Percentiles rank a stretch among this genome's conserved stretches.
Conservation (phyloP, 2,797 vertebrate species). For the Alcedo quadribrachys region DNA sequence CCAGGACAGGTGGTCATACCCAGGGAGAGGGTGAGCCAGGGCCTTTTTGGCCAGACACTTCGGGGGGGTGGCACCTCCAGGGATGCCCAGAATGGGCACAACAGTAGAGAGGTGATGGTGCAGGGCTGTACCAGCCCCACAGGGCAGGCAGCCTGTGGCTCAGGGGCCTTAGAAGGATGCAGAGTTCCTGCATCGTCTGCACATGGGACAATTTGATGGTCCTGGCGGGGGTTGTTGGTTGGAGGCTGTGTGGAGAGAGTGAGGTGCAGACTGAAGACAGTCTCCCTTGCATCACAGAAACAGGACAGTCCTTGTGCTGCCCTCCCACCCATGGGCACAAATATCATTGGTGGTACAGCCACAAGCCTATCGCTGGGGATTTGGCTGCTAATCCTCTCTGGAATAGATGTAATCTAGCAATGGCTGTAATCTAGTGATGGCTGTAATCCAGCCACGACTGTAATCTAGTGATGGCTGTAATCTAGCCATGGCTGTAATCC, state of each 20-base stretch:
- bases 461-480: neutral
- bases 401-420: neutral
- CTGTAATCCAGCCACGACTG: too few relatives aligned
- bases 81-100: neutral
- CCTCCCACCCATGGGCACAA: neutral
- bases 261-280: accelerated
- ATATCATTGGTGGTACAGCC: neutral
- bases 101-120: accelerated
- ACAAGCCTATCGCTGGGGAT: neutral
- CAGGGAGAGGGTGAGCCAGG: neutral
- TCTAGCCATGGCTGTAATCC: neutral
- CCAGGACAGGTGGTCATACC: too few relatives aligned
- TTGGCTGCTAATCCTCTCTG: neutral
- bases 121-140: neutral
- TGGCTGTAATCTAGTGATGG: too few relatives aligned
- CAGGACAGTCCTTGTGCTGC: neutral
- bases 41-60: neutral
- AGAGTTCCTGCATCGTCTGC: neutral
- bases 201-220: accelerated
- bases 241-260: accelerated
- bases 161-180: neutral
- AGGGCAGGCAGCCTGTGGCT: accelerated
- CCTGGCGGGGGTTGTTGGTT: neutral
- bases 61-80: neutral
- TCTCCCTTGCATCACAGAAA: neutral